Evolutionary conservation across 2,797 vertebrate genomes (phyloP), one percentile per base, ranked within the genome.

Genomic region (Bucorvus abyssinicus): DNA sequence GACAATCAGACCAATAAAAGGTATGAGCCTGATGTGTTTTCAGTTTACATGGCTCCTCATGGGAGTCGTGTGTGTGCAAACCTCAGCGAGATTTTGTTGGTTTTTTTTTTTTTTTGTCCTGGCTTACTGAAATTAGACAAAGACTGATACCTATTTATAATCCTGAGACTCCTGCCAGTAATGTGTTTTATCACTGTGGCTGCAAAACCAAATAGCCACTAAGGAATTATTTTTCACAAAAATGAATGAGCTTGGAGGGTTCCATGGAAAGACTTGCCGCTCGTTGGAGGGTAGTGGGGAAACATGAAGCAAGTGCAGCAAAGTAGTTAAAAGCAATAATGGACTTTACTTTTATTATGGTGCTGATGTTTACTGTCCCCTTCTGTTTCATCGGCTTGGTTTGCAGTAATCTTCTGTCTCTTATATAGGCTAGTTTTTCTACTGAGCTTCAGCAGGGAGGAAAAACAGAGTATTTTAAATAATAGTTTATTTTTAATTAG

Each of bases 191-290:
- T 97, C 74, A 26, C 90, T 94, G 82, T 95, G 90, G 93, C 55
- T 96, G 90, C 85, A 78, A 95, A 94, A 94, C 70, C 89, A 95
- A 97, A 95, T 74, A 94, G 55, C 75, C 77, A 15, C 53, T 76
- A 40, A 87, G 38, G 89, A 94, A 94, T 55, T 93, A 67, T 75
- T 90, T 91, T 94, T 93, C 73, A 85, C 50, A 50, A 64, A 93
- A 94, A 83, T 60, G 57, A 87, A 83, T 75, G 83, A 71, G 26
- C 69, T 55, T 0, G 7, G 42, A 81, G 29, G n/a, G 11, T 57
- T 83, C 73, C 27, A 16, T 77, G 79, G 73, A 92, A 90, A 78
- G 84, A 59, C 32, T 86, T 71, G 55, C 53, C 2, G 2, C 61
- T 80, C 80, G 45, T 70, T 55, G 47, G 50, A 71, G 45, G 45